Evolutionary conservation across 1,140 invertebrate genomes (phyloP), one percentile per base, ranked within the genome.

Genomic region (Drosophila melanica): DNA sequence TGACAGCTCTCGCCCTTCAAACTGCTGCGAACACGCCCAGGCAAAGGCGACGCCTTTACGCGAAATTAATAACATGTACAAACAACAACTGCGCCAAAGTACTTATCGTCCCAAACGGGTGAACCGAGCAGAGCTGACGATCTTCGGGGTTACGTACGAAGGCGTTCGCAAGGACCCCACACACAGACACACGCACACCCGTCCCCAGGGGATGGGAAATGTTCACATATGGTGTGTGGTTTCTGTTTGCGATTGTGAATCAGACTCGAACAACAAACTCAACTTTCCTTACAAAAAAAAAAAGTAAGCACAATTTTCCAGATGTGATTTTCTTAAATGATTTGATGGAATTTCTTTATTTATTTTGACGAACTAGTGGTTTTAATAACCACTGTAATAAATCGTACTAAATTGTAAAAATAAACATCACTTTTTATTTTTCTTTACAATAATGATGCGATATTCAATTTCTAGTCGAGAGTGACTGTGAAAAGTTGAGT

Each of bases 41-140:
- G 42, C 20, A 37, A 74, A 59, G 62, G 67, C 42, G 70, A 70
- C 58, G 53, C 77, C 75, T 74, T 74, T 76, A 89, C 85, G 77
- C 77, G 75, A 90, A 90, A 90, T 90, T 86, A 90, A 90, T 90
- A 86, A 77, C 81, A 77, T 75, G 67, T 80, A 79, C 79, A 82
- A 76, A 90, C 81, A 82, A 84, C 75, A 90, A 82, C 82, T 73
- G 70, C 71, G 63, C 78, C 82, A 65, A 72, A 76, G 72, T 64
- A 86, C 79, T 81, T 81, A 87, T 75, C 81, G 48, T 66, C 65
- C 64, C 51, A 59, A 71, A 69, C 73, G 66, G 63, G 68, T 64
- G 67, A 66, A 3, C 37, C 20, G 42, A 47, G 33, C n/a, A 47
- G 33, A 10, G 8, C 41, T 8, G 18, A 4, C 4, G n/a, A 35